Conservation (phyloP, 2,797 vertebrate species). For the Rhinella marina region DNA sequence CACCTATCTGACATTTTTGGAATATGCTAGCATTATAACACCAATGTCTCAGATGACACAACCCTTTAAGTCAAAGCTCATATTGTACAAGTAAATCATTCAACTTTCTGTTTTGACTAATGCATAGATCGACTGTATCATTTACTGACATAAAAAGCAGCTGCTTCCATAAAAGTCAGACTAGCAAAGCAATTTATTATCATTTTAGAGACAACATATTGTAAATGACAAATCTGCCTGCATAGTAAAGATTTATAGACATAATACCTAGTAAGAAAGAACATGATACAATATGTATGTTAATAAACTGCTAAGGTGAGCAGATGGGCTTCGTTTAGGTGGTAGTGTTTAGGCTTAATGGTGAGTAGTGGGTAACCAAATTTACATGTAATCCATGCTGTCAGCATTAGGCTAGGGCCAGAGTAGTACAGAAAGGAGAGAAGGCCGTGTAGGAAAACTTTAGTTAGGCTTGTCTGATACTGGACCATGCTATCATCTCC, state of each 20-base stretch:
- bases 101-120: background rate
- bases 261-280: background rate
- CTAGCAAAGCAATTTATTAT: slow-evolving; percentile 4
- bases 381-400: too few species aligned
- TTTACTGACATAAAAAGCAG: slow-evolving; percentile 17
- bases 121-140: slow-evolving; percentile 4
- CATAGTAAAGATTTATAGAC: slow-evolving; percentile 31
- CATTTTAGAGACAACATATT: slow-evolving; percentile 35
- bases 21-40: too few species aligned
- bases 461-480: too few species aligned
- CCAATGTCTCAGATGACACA: too few species aligned
- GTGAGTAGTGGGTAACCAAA: too few species aligned
- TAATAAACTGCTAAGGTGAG: background rate
- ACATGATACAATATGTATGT: slow-evolving; percentile 30
- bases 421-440: too few species aligned
- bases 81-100: background rate
- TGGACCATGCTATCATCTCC: too few species aligned
- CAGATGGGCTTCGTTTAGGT: too few species aligned
- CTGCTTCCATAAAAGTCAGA: slow-evolving; percentile 23
- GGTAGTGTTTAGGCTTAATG: too few species aligned
- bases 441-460: too few species aligned
- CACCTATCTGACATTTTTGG: too few species aligned
- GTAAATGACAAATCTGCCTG: slow-evolving; percentile 6
- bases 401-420: too few species aligned
- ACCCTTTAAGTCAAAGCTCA: slow-evolving; percentile 12